phyloP scores from a whole-genome alignment of 2,888 invertebrate species.

The Tanypteryx hageni region DNA sequence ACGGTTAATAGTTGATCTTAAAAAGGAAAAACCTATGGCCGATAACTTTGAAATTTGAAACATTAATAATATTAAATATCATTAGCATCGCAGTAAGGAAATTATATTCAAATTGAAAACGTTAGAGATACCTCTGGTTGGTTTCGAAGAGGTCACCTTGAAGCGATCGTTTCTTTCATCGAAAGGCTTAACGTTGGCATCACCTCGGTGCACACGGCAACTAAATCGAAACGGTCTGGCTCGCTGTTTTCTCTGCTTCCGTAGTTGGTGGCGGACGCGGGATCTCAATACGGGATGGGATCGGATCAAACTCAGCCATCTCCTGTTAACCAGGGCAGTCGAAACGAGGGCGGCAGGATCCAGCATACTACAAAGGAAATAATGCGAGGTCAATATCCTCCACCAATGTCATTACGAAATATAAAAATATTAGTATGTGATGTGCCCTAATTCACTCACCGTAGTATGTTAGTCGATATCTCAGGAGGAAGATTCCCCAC shows the following conservation, averaged over 20 bases:
- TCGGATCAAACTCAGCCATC: background rate
- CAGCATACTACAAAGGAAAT: background rate
- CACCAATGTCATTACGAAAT: too few species aligned
- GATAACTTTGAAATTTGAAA: too few species aligned
- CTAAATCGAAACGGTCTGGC: background rate
- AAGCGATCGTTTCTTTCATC: background rate
- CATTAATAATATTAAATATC: too few species aligned
- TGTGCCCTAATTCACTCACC: background rate
- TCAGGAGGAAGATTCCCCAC: slow-evolving; percentile 32
- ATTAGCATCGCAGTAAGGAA: too few species aligned
- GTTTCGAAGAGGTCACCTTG: background rate
- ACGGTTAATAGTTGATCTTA: too few species aligned
- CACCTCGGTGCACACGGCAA: background rate
- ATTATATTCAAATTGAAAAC: too few species aligned
- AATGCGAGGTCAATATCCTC: too few species aligned
- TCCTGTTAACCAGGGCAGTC: background rate
- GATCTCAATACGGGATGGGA: background rate
- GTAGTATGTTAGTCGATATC: background rate
- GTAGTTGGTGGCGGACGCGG: background rate
- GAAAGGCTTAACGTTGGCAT: background rate
- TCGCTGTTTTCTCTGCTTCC: background rate
- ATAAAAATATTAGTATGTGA: too few species aligned
- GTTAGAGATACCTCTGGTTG: background rate
- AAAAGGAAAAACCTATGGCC: too few species aligned
- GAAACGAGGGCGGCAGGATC: slow-evolving; percentile 30